These are phyloP conservation scores for Theristicus caerulescens DNA, from an alignment of 2,113 vertebrate species.

Conservation along the genomic window DNA sequence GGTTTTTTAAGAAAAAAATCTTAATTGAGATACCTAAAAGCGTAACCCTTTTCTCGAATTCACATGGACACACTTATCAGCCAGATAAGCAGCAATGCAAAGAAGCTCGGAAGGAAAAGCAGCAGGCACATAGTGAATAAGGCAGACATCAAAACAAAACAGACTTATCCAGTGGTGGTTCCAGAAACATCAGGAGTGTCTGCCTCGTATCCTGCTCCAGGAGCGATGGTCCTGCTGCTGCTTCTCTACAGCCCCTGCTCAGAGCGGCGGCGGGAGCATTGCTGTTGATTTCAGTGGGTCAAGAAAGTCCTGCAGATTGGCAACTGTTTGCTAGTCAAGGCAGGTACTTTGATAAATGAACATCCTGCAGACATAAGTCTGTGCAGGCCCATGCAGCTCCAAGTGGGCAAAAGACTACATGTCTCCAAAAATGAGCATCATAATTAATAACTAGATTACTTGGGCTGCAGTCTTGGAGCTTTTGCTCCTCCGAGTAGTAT, in stretches of 20 bases:
- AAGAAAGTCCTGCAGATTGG: not conserved
- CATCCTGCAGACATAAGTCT: not conserved
- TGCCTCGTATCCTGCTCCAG: not conserved
- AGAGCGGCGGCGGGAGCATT: not conserved
- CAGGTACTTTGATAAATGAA: not conserved
- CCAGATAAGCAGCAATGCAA: not conserved
- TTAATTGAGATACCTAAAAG: not conserved
- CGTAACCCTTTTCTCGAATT: not conserved
- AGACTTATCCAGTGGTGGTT: not conserved
- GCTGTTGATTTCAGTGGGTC: not conserved
- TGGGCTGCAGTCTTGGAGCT: not conserved
- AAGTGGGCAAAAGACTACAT: not conserved
- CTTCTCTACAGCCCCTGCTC: not conserved
- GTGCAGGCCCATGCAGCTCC: not conserved
- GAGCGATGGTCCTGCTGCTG: not conserved
- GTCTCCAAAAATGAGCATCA: not conserved
- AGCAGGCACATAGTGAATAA: not conserved
- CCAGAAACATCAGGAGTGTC: not conserved
- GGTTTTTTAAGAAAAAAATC: not conserved
- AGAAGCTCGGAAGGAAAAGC: not conserved
- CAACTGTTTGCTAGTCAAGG: not conserved
- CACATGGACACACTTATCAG: not conserved
- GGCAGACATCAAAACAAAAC: not conserved
- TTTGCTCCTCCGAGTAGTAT: not conserved
- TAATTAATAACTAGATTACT: not conserved